Percentiles rank a stretch among this genome's conserved stretches.
Conservation (phyloP, 2,113 vertebrate species). For the Sapajus apella region DNA sequence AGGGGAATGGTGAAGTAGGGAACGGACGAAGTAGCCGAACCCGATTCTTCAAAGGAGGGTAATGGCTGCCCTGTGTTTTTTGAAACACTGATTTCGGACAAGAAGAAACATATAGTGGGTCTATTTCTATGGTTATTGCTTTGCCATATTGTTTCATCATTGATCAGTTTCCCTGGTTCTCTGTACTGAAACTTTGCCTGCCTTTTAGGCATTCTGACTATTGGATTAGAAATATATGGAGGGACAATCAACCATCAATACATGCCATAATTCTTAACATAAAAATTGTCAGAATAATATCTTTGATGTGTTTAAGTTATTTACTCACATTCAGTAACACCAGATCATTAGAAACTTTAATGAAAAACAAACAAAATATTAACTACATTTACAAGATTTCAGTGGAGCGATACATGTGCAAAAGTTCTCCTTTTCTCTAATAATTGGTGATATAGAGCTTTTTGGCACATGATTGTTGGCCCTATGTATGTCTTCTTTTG, state of each 20-base stretch:
- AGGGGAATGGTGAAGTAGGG: background rate
- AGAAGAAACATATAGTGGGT: fast-evolving
- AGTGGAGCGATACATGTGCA: background rate
- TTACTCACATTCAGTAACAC: background rate
- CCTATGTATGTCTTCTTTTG: no score
- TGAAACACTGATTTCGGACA: background rate
- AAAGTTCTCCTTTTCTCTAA: background rate
- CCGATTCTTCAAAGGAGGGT: background rate
- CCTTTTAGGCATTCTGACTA: background rate
- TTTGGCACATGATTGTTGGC: no score
- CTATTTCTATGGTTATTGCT: background rate
- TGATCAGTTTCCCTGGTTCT: background rate
- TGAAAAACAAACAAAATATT: background rate
- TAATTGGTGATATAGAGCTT: no score
- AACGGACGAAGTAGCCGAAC: background rate
- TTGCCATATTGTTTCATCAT: background rate
- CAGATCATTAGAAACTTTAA: background rate
- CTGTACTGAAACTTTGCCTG: background rate
- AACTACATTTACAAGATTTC: background rate
- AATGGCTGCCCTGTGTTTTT: fast-evolving
- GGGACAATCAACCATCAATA: background rate
- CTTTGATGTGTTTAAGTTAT: background rate
- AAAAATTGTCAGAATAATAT: background rate
- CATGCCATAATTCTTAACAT: background rate
- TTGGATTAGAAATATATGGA: background rate